Percentiles rank a stretch among this genome's conserved stretches.
phyloP scores from a whole-genome alignment of 2,113 vertebrate species.

The Corapipo altera region DNA sequence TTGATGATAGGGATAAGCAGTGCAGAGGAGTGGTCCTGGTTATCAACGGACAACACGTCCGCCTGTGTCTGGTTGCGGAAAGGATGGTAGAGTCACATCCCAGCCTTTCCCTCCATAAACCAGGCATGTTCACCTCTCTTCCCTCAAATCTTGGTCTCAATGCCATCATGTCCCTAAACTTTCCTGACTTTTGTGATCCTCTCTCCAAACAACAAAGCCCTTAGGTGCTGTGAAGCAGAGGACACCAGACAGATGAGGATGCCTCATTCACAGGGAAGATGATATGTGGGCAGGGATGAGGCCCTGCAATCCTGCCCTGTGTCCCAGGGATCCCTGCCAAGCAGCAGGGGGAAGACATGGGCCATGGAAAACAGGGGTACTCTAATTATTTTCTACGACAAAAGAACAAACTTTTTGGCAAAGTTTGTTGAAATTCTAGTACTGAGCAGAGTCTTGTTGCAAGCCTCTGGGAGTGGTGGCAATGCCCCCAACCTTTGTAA shows the following conservation, averaged over 20 bases:
- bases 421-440: not conserved
- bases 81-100: not conserved
- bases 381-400: not conserved
- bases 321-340: not conserved
- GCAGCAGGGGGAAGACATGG: not conserved
- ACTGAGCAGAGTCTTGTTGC: not conserved
- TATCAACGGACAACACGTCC: accelerated
- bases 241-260: not conserved
- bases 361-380: not conserved
- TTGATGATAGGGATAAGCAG: not conserved
- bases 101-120: not conserved
- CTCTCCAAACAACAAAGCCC: not conserved
- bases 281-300: accelerated
- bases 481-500: not conserved
- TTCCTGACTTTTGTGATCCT: not conserved
- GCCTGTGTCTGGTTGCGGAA: not conserved
- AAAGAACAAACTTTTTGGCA: not conserved
- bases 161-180: not conserved
- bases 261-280: not conserved
- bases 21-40: not conserved
- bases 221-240: not conserved
- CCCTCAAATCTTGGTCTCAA: not conserved
- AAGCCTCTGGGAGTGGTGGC: not conserved
- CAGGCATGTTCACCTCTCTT: not conserved
- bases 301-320: not conserved